Percentiles rank a stretch among this genome's conserved stretches.
Conservation (phyloP, 1,140 invertebrate species). For the Euwallacea fornicatus region DNA sequence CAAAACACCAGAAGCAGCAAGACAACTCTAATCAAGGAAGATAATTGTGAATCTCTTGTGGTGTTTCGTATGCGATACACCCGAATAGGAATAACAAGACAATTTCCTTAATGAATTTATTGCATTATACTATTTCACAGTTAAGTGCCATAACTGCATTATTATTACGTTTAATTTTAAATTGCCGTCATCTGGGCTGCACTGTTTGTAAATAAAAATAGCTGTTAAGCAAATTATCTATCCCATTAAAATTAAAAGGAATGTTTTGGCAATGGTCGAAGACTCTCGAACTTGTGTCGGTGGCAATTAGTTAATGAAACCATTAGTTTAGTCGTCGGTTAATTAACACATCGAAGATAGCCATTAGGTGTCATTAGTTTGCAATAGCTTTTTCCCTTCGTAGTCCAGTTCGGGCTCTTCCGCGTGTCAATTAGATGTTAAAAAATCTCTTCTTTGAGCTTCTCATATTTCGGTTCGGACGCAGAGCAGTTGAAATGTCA, state of each 20-base stretch:
- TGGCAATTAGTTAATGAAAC: too few species aligned
- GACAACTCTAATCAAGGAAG: background rate
- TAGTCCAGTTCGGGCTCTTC: too few species aligned
- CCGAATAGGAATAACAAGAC: conserved; percentile 31
- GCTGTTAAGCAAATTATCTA: conserved; percentile 13
- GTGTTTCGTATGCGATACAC: conserved; percentile 5
- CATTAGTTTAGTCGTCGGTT: too few species aligned
- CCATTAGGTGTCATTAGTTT: too few species aligned
- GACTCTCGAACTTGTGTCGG: too few species aligned
- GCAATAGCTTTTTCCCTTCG: too few species aligned
- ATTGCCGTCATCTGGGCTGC: conserved; percentile 26
- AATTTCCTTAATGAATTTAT: conserved; percentile 40
- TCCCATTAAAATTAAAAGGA: too few species aligned
- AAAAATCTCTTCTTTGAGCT: too few species aligned
- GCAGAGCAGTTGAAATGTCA: background rate
- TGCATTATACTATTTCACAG: conserved; percentile 34
- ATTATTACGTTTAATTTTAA: conserved; percentile 39
- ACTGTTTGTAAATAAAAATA: conserved; percentile 32
- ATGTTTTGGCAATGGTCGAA: too few species aligned
- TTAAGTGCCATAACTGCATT: conserved; percentile 39
- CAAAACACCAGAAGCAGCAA: background rate
- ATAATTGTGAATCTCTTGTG: conserved; percentile 10
- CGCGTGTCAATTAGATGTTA: too few species aligned
- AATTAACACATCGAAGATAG: too few species aligned
- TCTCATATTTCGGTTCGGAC: too few species aligned